Evolutionary conservation across 2,113 vertebrate species (phyloP).

Genomic region (Xerus inauris): DNA sequence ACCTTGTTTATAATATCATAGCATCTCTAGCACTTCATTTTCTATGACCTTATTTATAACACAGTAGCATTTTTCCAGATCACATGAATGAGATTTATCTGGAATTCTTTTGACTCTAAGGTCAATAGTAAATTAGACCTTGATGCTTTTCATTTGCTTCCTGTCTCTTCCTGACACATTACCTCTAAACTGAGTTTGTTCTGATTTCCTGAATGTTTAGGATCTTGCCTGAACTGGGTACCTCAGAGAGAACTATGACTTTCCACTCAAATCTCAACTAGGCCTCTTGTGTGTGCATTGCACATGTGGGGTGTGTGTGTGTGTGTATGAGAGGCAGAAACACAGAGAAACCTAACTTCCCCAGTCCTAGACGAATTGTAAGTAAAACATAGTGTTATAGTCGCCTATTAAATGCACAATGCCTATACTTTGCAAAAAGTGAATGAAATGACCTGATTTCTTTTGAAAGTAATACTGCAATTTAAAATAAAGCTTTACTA

Average conservation of each 20-base stretch:
- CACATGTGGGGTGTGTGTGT: neutral
- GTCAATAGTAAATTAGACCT: constrained; percentile 15
- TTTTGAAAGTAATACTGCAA: neutral
- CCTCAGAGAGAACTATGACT: neutral
- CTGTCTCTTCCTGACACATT: constrained; percentile 8
- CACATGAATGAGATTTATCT: neutral
- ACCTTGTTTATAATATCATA: neutral
- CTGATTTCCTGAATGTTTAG: neutral
- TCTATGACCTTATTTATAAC: neutral
- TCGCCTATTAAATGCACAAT: neutral
- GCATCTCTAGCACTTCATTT: neutral
- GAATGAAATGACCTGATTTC: neutral
- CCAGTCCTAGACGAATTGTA: neutral
- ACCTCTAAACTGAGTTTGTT: neutral
- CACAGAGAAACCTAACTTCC: neutral
- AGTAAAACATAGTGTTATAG: neutral
- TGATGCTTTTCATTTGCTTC: neutral
- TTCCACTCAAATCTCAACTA: neutral
- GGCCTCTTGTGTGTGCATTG: neutral
- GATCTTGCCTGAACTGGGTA: neutral
- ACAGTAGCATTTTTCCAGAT: neutral
- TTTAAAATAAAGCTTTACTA: neutral
- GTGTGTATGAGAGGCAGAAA: too few species aligned
- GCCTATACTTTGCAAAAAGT: neutral
- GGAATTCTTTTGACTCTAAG: neutral